Percentiles rank a stretch among this genome's conserved stretches.
Conservation (phyloP, 2,888 invertebrate genomes). For the Melanargia galathea region DNA sequence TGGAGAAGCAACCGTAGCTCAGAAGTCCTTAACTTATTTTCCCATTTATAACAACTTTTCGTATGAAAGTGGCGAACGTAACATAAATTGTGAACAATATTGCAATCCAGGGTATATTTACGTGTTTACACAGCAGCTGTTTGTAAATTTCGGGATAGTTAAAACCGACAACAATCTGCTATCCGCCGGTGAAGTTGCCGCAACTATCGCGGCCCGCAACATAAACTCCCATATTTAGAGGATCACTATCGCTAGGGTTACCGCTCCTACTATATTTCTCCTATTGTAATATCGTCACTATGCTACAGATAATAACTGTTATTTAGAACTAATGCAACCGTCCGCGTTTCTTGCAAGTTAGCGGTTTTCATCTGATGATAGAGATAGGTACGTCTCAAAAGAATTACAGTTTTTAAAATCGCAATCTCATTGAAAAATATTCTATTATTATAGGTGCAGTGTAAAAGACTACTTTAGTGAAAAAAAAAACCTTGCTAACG, state of each 20-base stretch:
- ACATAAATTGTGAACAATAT: conserved; percentile 8
- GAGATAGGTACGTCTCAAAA: too few relatives aligned
- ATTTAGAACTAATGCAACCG: background rate
- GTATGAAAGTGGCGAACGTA: conserved; percentile 3
- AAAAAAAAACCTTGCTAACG: too few relatives aligned
- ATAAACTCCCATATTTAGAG: conserved; percentile 23
- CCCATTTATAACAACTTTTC: conserved; percentile 2
- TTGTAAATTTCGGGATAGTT: conserved; percentile 1
- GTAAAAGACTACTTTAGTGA: too few relatives aligned
- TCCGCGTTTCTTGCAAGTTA: too few relatives aligned
- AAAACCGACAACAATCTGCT: conserved; percentile 7
- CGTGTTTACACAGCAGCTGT: conserved; percentile 16
- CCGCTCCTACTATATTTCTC: background rate
- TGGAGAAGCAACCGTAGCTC: background rate
- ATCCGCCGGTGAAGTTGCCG: conserved; percentile 16
- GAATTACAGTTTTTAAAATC: too few relatives aligned
- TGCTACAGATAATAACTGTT: background rate
- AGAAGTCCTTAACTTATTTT: background rate
- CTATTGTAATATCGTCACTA: background rate
- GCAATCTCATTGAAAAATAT: too few relatives aligned
- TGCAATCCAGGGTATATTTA: conserved; percentile 13
- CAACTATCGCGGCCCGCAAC: background rate
- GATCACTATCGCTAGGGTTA: conserved; percentile 4
- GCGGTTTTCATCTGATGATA: too few relatives aligned
- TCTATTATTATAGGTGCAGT: too few relatives aligned